Evolutionary conservation across 2,888 invertebrate species (phyloP), one percentile per base, ranked within the genome.

Genomic region (Plemyria rubiginata): DNA sequence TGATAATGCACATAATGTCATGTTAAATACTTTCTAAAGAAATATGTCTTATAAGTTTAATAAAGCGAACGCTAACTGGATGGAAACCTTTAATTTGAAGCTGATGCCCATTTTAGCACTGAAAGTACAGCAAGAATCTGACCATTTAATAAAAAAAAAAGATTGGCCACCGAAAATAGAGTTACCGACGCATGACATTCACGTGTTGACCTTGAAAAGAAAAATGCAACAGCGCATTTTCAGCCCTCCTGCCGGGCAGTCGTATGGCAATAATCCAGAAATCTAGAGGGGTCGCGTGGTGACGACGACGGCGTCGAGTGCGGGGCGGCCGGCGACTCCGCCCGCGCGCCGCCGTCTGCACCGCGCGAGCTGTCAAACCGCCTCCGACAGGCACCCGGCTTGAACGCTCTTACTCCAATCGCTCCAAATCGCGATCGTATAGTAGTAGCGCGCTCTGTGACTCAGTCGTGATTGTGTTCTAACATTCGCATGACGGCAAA

Each of bases 351-450:
- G 81, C 82, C 81, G 81, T 77, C 82, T 80, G 81, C 81, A 78
- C 85, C 79, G 84, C 79, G 78, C 78, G 84, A 88, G 88, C 90
- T 92, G 91, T 92, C 92, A 92, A 92, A 92, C 89, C 87, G 92
- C 90, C 92, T 90, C 86, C 84, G 90, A 87, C 91, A 78, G 90
- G 89, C 91, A 88, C 80, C 81, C 88, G 88, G 85, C 88, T 87
- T 90, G 89, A 88, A 92, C 92, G 92, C 86, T 83, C 82, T 81
- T 79, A 80, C 82, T 74, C 77, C 78, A 80, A 82, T 80, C 82
- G 83, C 82, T 78, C 79, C 73, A 75, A 78, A 79, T 82, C 83
- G 87, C 84, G 87, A 85, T 84, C 84, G 84, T 81, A 38, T 11
- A 81, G 11, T 79, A 79, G 80, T 82, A 79, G 85, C 86, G 85